Evolutionary conservation across 2,888 invertebrate genomes (phyloP), one percentile per base, ranked within the genome.

Genomic region (Omphaloscelis lunosa): DNA sequence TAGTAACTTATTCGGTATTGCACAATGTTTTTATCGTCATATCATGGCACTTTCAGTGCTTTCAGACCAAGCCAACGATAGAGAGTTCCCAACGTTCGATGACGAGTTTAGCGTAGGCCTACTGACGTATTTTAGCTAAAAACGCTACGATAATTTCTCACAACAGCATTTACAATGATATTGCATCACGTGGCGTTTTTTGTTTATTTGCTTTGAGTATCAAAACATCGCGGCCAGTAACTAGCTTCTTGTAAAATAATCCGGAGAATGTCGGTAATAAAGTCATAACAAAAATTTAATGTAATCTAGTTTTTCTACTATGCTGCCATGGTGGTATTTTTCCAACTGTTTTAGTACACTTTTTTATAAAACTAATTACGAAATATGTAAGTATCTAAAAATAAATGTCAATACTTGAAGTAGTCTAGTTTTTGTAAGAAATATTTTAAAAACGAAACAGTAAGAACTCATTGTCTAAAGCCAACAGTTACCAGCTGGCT

Each of bases 191-290:
- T 67, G 29, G 9, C 23, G 9, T 51, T 67, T 20, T 45, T 61
- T 29, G 9, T 45, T 75, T 48, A 58, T n/a, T n/a, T 17, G 8
- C 17, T 66, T 48, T 3, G 12, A 34, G 48, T 39, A 17, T 39
- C 12, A 15, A 9, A 34, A 27, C 1, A 17, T 11, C 23, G 15
- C 34, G 39, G n/a, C 29, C 56, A 66, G 56, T 66, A 80, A 70
- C 66, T 62, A n/a, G 61, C 76, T 76, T 51, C 69, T 75, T 70
- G 5, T 41, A 34, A 70, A 34, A 66, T 63, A 80, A 69, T 2
- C 69, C 29, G 9, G 20, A 23, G 27, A 75, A 65, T 70, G 4
- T 58, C 17, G 7, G 3, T 48, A 48, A 41, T 41, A 59, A n/a
- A 51, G n/a, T 59, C 34, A n/a, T n/a, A 63, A n/a, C 34, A 48